Conservation (phyloP, 2,888 invertebrate species). For the Tigriopus californicus region DNA sequence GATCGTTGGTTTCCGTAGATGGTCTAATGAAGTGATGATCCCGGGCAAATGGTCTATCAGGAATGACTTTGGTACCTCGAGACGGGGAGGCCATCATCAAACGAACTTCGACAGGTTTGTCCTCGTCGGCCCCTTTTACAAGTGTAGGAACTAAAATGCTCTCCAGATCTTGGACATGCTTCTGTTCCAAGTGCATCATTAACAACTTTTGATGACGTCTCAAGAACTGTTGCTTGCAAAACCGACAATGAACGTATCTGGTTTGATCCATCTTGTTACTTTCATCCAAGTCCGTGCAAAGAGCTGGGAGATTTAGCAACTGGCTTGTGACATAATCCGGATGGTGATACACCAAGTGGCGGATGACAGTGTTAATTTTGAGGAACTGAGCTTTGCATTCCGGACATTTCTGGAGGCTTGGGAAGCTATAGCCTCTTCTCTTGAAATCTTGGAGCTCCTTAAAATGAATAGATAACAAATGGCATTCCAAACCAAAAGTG, state of each 20-base stretch:
- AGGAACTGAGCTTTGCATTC: conserved; percentile 1
- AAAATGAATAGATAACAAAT: conserved; percentile 1
- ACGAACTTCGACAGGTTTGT: background rate
- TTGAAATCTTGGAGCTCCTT: conserved; percentile 1
- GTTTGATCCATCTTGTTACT: background rate
- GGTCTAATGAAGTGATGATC: too few species aligned
- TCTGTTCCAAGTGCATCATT: conserved; percentile 3
- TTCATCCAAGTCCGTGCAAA: background rate
- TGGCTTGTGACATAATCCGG: background rate
- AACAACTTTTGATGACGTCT: background rate
- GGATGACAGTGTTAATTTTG: background rate
- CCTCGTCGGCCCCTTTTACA: background rate
- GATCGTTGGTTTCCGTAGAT: too few species aligned
- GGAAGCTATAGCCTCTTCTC: background rate
- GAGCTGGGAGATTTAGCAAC: background rate
- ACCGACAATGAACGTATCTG: background rate
- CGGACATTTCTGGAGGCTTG: background rate
- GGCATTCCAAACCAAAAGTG: conserved; percentile 4
- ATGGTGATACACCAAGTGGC: background rate
- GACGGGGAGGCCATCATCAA: background rate
- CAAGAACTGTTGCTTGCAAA: conserved; percentile 7
- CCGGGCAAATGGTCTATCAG: too few species aligned
- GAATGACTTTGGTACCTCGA: background rate
- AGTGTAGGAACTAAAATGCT: background rate
- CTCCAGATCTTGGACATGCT: conserved; percentile 3